These are phyloP conservation scores for Elysia crispata DNA, from an alignment of 2,888 invertebrate species.

Conservation along the genomic window DNA sequence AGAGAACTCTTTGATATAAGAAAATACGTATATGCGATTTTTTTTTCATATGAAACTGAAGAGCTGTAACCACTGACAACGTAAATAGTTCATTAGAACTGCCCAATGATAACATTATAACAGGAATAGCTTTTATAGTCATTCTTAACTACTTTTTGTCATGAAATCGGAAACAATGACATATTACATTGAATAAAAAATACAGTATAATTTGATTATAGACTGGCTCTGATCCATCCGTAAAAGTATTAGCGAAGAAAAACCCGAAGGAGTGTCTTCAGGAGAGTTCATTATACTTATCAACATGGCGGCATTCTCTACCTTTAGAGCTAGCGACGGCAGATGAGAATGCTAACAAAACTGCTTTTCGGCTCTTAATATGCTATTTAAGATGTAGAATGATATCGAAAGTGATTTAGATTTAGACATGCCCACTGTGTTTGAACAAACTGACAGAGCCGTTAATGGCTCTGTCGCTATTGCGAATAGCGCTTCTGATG, in stretches of 20 bases:
- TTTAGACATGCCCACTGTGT: conserved; percentile 51
- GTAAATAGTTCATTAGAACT: background rate
- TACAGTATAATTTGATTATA: no score
- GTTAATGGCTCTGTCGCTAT: conserved; percentile 36
- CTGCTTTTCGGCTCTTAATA: background rate
- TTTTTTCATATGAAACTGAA: background rate
- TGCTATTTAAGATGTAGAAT: background rate
- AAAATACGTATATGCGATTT: no score
- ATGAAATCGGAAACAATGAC: no score
- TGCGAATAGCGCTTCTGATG: background rate
- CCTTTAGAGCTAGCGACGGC: background rate
- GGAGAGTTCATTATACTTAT: background rate
- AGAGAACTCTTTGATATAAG: no score
- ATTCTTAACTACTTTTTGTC: no score
- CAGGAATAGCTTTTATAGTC: no score
- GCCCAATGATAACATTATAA: no score
- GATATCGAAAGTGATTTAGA: background rate
- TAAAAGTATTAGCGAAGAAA: background rate
- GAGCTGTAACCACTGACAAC: conserved; percentile 34
- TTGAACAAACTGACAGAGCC: conserved; percentile 46
- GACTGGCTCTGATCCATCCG: background rate
- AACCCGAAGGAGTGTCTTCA: background rate
- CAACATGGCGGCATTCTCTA: conserved; percentile 37
- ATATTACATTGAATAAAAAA: no score
- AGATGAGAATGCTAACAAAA: background rate